These are phyloP conservation scores for Argyrosomus japonicus DNA, from an alignment of 2,113 vertebrate genomes.

Conservation along the genomic window DNA sequence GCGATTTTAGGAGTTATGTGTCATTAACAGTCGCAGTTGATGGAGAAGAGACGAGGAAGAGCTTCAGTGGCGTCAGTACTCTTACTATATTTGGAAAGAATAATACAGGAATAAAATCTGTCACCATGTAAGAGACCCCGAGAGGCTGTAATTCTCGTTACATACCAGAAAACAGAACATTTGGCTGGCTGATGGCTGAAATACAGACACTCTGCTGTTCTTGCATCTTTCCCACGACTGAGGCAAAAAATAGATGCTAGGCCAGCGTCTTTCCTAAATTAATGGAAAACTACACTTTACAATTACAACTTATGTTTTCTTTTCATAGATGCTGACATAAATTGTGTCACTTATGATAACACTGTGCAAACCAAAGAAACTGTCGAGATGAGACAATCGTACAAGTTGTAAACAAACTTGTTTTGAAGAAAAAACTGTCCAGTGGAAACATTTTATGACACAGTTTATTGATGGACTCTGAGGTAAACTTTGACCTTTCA, in stretches of 20 bases:
- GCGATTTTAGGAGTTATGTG: conserved; percentile 42
- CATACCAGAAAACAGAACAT: conserved; percentile 9
- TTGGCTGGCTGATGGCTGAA: conserved; percentile 22
- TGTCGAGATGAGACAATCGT: not conserved
- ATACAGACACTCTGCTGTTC: not conserved
- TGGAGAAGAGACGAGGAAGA: conserved; percentile 7
- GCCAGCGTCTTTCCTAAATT: not conserved
- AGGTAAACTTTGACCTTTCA: not conserved
- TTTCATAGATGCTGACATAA: not conserved
- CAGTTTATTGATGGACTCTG: not conserved
- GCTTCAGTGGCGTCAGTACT: not conserved
- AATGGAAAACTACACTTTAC: not conserved
- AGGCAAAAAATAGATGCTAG: not conserved
- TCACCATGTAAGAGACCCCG: conserved; percentile 19
- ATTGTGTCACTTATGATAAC: not conserved
- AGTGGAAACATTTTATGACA: not conserved
- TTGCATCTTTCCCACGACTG: not conserved
- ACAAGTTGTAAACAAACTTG: not conserved
- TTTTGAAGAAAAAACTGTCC: not conserved
- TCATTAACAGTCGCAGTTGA: conserved; percentile 50
- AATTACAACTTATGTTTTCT: not conserved
- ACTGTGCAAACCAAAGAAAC: not conserved
- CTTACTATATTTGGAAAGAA: conserved; percentile 13
- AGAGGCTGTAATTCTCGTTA: conserved; percentile 27
- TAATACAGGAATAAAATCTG: conserved; percentile 32